A percentile compares a stretch with the other conserved stretches of the same genome.
phyloP scores from a whole-genome alignment of 2,113 vertebrate species.

The Rissa tridactyla region DNA sequence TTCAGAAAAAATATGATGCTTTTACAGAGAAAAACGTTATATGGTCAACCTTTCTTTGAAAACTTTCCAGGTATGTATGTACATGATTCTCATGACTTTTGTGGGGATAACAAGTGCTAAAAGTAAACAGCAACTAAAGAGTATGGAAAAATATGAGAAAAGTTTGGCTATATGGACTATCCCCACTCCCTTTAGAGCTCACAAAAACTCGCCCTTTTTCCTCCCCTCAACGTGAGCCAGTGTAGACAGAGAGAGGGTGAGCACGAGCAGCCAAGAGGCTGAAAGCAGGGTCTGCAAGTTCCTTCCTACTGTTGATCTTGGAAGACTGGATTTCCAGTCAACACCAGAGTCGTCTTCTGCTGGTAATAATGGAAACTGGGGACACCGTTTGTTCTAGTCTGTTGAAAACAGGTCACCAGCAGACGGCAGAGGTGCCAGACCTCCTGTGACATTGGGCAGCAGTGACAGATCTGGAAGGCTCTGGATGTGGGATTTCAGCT shows the following conservation, averaged over 20 bases:
- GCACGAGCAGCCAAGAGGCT: neutral
- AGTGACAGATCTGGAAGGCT: slow-evolving; percentile 95
- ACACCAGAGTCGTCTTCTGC: slow-evolving; percentile 59
- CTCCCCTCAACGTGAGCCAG: neutral
- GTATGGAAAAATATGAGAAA: slow-evolving; percentile 5
- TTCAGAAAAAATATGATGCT: neutral
- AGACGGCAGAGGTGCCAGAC: slow-evolving; percentile 93
- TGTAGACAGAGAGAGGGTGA: neutral
- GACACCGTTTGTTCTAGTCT: slow-evolving; percentile 77
- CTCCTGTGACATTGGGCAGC: slow-evolving; percentile 94
- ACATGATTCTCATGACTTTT: slow-evolving; percentile 55
- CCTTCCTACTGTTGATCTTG: slow-evolving; percentile 24
- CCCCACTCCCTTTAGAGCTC: slow-evolving; percentile 8
- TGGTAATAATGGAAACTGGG: slow-evolving; percentile 56
- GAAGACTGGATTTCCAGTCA: slow-evolving; percentile 57
- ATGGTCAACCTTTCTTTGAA: neutral
- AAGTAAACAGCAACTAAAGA: slow-evolving; percentile 55
- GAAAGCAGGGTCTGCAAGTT: slow-evolving; percentile 27
- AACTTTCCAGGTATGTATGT: slow-evolving; percentile 4
- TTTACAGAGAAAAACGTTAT: neutral
- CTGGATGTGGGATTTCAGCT: slow-evolving; percentile 98
- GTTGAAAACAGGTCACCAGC: slow-evolving; percentile 98
- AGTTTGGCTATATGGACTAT: neutral
- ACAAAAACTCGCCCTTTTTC: neutral
- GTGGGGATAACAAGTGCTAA: slow-evolving; percentile 46